These are phyloP conservation scores for Gallirallus australis DNA, from an alignment of 2,797 vertebrate genomes.

Conservation along the genomic window DNA sequence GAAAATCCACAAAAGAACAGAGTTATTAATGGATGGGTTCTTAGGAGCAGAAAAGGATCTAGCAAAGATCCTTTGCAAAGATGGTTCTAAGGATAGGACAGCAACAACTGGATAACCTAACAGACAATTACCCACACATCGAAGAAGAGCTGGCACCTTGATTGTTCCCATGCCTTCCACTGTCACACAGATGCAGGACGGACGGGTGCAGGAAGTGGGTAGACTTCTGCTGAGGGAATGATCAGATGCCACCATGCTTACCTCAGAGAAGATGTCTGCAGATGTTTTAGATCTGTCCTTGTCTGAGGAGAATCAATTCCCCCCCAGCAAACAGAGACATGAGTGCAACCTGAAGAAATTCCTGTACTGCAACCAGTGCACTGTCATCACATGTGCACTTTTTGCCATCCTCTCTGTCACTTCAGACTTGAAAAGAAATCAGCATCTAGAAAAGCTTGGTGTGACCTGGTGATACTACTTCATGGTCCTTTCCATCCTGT, in stretches of 20 bases:
- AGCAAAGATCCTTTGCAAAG: neutral
- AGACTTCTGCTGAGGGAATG: neutral
- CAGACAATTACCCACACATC: neutral
- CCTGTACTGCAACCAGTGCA: neutral
- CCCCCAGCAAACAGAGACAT: neutral
- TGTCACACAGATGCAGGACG: neutral
- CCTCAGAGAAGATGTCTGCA: neutral
- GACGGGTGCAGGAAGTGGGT: neutral
- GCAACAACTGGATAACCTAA: neutral
- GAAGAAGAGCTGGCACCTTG: neutral
- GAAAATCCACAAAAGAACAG: neutral
- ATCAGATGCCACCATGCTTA: neutral
- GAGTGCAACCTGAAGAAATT: neutral
- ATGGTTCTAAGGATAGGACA: neutral
- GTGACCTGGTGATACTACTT: neutral
- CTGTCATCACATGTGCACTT: no score
- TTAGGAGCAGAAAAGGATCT: neutral
- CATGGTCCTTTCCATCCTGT: neutral
- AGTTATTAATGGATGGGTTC: neutral
- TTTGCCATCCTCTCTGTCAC: neutral
- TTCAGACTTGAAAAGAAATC: neutral
- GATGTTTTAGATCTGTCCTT: neutral
- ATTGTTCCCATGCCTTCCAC: neutral
- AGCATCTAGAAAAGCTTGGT: neutral
- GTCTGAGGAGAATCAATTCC: neutral